Percentiles rank a stretch among this genome's conserved stretches.
Conservation (phyloP, 2,113 vertebrate genomes). For the Otis tarda region DNA sequence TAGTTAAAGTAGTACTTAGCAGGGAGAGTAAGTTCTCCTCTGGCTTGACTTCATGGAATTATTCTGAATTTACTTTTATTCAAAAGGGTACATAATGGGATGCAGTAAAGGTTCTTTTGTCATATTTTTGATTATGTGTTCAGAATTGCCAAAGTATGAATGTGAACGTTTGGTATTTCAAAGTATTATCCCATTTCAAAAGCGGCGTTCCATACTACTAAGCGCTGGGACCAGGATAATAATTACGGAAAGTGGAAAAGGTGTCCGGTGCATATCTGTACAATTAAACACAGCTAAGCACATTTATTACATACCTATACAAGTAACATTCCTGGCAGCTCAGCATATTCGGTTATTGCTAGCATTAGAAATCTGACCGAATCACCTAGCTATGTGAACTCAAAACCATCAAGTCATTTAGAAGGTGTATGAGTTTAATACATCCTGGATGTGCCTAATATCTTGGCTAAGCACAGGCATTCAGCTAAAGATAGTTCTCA, state of each 20-base stretch:
- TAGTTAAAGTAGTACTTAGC: neutral
- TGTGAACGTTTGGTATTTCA: neutral
- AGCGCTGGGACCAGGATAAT: neutral
- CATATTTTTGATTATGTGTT: neutral
- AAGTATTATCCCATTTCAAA: neutral
- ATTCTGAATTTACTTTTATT: neutral
- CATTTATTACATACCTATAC: neutral
- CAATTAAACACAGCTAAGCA: neutral
- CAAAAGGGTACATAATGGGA: neutral
- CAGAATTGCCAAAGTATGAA: neutral
- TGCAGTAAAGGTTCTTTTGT: neutral
- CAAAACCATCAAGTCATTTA: neutral
- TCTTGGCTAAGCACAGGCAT: slow-evolving; percentile 25
- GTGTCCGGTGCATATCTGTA: neutral
- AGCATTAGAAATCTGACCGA: neutral
- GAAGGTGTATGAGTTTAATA: neutral
- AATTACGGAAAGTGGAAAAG: neutral
- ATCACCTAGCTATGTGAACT: neutral
- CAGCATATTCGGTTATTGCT: neutral
- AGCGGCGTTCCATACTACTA: neutral
- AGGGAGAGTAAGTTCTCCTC: neutral
- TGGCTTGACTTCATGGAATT: neutral
- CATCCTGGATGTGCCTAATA: neutral
- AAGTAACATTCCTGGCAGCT: neutral
- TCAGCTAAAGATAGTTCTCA: slow-evolving; percentile 22